phyloP scores from a whole-genome alignment of 1,140 invertebrate species.

The Brachionus rubens region DNA sequence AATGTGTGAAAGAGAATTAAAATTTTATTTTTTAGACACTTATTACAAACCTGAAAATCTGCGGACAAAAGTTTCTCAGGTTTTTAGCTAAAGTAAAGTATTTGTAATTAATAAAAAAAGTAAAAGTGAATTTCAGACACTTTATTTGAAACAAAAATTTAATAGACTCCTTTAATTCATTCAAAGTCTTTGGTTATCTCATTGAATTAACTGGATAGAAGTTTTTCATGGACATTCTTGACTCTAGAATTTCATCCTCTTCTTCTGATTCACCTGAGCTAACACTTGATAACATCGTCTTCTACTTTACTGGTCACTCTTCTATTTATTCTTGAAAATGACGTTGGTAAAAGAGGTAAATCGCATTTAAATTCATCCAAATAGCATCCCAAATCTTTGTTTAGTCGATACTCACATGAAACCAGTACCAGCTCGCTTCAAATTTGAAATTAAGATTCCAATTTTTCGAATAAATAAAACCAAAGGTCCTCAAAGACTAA shows the following conservation, averaged over 20 bases:
- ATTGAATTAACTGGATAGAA: not conserved
- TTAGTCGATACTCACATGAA: slow-evolving; percentile 67
- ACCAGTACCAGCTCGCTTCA: slow-evolving; percentile 66
- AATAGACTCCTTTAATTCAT: not conserved
- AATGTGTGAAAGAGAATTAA: too few species aligned
- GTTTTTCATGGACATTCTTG: too few species aligned
- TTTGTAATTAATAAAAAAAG: too few species aligned
- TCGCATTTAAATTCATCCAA: not conserved
- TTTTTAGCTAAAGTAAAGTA: too few species aligned
- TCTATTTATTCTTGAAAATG: slow-evolving; percentile 20
- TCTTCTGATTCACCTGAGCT: slow-evolving; percentile 10
- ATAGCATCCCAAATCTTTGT: slow-evolving; percentile 60
- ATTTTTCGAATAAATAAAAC: slow-evolving; percentile 67
- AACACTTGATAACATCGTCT: not conserved
- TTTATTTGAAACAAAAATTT: too few species aligned
- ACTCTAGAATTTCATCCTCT: not conserved
- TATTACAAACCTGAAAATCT: too few species aligned
- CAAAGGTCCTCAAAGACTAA: slow-evolving; percentile 66
- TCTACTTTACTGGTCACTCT: not conserved
- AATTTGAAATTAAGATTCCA: slow-evolving; percentile 64
- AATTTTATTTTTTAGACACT: too few species aligned
- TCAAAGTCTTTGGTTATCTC: not conserved
- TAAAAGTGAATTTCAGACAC: too few species aligned
- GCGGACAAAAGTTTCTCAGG: too few species aligned
- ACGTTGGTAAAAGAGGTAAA: not conserved